These are phyloP conservation scores for Syngnathus acus DNA, from an alignment of 2,797 vertebrate species.

Conservation along the genomic window DNA sequence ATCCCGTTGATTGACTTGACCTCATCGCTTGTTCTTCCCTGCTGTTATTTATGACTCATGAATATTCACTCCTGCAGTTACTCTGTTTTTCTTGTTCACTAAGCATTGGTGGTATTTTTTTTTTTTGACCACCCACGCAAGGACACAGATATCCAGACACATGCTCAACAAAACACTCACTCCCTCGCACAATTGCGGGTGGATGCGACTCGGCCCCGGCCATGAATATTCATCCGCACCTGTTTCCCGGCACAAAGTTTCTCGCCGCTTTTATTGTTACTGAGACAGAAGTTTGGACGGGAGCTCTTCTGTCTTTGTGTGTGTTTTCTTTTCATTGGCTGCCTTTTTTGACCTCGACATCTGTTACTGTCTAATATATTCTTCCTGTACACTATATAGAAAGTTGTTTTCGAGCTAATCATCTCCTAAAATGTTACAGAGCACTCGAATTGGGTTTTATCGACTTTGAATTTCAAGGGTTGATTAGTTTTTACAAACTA, in stretches of 20 bases:
- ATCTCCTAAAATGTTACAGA: neutral
- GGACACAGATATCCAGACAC: constrained; percentile 22
- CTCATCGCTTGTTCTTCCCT: constrained; percentile 5
- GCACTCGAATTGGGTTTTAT: neutral
- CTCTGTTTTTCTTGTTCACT: constrained; percentile 51
- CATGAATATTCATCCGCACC: constrained; percentile 77
- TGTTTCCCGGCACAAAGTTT: constrained; percentile 60
- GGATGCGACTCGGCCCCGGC: neutral
- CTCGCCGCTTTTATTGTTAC: constrained; percentile 28
- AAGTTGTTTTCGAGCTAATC: neutral
- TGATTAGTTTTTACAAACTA: neutral
- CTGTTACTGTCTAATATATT: neutral
- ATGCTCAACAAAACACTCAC: constrained; percentile 15
- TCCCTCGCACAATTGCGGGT: constrained; percentile 19
- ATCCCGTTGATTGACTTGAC: constrained; percentile 9
- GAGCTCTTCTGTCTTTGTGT: constrained; percentile 27
- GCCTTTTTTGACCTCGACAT: constrained; percentile 5
- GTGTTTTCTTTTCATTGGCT: constrained; percentile 9
- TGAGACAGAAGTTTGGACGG: constrained; percentile 53
- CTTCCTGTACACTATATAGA: neutral
- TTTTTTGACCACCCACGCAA: constrained; percentile 46
- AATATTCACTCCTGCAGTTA: constrained; percentile 50
- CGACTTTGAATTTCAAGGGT: neutral
- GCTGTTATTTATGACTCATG: constrained; percentile 39
- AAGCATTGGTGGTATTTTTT: constrained; percentile 45